Evolutionary conservation across 92 coral and sea anemone species (phyloP).

Genomic region (Palythoa heliodiscus): DNA sequence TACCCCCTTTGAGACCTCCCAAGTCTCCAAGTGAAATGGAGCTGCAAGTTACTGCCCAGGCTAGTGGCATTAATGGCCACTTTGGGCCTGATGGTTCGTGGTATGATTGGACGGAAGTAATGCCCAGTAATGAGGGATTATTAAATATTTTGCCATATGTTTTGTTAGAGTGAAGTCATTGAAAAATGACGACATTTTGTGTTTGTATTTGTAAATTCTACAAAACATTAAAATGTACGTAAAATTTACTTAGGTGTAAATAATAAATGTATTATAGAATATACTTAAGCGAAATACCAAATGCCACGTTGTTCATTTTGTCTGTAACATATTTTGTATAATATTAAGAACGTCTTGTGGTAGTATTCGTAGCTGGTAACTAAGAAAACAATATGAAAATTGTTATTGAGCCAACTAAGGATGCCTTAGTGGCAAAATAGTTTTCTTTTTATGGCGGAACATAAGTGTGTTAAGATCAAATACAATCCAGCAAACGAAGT

Average conservation of each 20-base stretch:
- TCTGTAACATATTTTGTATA: conserved; percentile 9
- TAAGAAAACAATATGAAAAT: neutral
- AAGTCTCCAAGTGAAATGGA: conserved; percentile 65
- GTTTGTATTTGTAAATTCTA: conserved; percentile 15
- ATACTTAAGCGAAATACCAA: neutral
- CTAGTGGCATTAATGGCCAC: conserved; percentile 89
- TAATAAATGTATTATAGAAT: conserved; percentile 1
- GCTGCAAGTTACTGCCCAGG: conserved; percentile 72
- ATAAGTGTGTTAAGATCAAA: too few species aligned
- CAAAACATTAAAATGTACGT: conserved; percentile 17
- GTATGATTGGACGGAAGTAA: conserved; percentile 88
- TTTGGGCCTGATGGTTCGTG: conserved; percentile 85
- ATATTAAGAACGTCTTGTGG: neutral
- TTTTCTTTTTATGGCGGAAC: too few species aligned
- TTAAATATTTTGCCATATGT: conserved; percentile 89
- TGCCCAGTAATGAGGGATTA: conserved; percentile 80
- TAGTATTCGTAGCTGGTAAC: neutral
- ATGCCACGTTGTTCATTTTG: neutral
- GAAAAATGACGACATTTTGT: conserved; percentile 23
- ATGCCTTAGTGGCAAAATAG: too few species aligned
- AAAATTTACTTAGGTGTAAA: conserved; percentile 21
- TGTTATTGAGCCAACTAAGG: neutral
- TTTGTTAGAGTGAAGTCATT: conserved; percentile 76
- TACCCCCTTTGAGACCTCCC: conserved; percentile 39
- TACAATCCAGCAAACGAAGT: too few species aligned